Percentiles rank a stretch among this genome's conserved stretches.
phyloP scores from a whole-genome alignment of 2,888 invertebrate genomes.

The Eilema sororculum region DNA sequence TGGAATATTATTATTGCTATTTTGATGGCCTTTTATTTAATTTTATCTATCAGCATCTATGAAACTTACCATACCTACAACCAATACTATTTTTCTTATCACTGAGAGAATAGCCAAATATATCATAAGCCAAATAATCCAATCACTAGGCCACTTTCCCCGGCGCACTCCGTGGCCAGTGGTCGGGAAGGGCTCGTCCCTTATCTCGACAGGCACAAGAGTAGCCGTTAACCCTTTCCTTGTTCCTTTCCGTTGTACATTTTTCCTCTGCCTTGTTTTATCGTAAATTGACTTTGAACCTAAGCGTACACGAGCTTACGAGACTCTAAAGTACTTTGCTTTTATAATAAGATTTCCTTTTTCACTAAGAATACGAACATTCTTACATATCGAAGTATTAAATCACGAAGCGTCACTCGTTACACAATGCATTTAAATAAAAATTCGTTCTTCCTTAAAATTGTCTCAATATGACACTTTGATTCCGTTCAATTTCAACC shows the following conservation, averaged over 20 bases:
- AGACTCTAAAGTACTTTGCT: background rate
- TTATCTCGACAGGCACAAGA: constrained; percentile 18
- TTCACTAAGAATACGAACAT: background rate
- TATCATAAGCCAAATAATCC: background rate
- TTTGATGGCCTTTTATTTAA: background rate
- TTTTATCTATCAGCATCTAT: too few relatives aligned
- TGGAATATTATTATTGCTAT: too few relatives aligned
- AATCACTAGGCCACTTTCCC: background rate
- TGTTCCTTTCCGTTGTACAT: constrained; percentile 7
- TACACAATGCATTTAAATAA: too few relatives aligned
- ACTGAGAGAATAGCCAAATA: background rate
- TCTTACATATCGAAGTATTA: too few relatives aligned
- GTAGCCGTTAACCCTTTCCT: constrained; percentile 20
- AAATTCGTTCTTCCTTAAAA: too few relatives aligned
- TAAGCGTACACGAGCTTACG: background rate
- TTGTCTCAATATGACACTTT: too few relatives aligned
- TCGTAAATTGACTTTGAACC: constrained; percentile 8
- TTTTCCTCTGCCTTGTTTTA: constrained; percentile 11
- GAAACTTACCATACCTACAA: background rate
- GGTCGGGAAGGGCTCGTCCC: constrained; percentile 15
- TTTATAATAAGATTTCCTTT: background rate
- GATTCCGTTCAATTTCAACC: too few relatives aligned
- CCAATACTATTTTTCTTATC: background rate
- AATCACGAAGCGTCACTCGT: too few relatives aligned
- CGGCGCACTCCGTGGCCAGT: constrained; percentile 12